Percentiles rank a stretch among this genome's conserved stretches.
phyloP scores from a whole-genome alignment of 2,888 invertebrate species.

The Dasysyrphus tricinctus region DNA sequence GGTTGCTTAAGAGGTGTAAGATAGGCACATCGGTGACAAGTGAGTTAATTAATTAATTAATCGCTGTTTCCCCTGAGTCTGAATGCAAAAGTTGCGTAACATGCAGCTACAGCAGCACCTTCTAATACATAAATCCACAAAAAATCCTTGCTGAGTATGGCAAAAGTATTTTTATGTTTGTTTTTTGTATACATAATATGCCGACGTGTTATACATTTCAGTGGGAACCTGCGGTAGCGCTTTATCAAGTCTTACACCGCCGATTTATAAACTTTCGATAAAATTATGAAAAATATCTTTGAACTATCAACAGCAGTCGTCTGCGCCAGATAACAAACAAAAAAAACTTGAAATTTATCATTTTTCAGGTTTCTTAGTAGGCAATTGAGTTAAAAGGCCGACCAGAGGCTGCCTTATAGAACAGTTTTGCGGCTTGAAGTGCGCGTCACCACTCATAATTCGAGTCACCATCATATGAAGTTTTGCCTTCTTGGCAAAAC shows the following conservation, averaged over 20 bases:
- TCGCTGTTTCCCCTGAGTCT: conserved; percentile 54
- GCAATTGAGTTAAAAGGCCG: conserved; percentile 27
- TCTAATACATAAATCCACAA: neutral
- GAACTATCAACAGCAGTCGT: conserved; percentile 49
- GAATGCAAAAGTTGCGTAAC: conserved; percentile 54
- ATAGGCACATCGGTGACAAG: conserved; percentile 72
- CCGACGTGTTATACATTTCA: conserved; percentile 17
- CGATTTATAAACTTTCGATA: conserved; percentile 64
- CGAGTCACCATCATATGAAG: conserved; percentile 33
- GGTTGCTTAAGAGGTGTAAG: conserved; percentile 73
- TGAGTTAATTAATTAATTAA: conserved; percentile 75
- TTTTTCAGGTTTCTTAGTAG: conserved; percentile 47
- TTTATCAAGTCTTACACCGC: conserved; percentile 42
- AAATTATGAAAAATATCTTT: conserved; percentile 48
- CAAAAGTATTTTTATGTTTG: neutral
- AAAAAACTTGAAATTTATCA: conserved; percentile 60
- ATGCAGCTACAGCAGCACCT: conserved; percentile 34
- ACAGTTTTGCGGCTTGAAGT: conserved; percentile 34
- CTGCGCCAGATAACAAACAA: conserved; percentile 57
- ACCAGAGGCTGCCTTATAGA: conserved; percentile 1
- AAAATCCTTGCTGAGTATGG: conserved; percentile 1
- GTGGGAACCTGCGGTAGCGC: conserved; percentile 50
- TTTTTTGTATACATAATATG: neutral
- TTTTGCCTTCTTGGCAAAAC: conserved; percentile 34
- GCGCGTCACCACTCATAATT: conserved; percentile 74